phyloP scores from a whole-genome alignment of 2,113 vertebrate genomes.

The Falcunculus frontatus region DNA sequence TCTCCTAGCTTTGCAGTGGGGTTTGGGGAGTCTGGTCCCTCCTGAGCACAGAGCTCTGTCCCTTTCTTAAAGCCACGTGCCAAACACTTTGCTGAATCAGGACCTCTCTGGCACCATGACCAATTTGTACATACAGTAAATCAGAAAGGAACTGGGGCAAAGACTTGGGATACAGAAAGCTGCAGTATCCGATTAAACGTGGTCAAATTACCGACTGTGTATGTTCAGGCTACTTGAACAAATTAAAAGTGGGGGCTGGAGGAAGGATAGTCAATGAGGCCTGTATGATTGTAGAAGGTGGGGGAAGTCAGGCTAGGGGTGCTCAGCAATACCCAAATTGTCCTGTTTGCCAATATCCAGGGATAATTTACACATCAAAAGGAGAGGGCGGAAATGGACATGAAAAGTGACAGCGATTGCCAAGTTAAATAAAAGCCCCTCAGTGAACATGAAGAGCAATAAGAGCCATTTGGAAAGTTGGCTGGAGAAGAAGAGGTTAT shows the following conservation, averaged over 20 bases:
- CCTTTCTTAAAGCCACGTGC: not conserved
- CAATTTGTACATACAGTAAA: not conserved
- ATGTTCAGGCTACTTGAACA: slow-evolving; percentile 30
- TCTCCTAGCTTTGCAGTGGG: not conserved
- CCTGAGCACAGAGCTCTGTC: not conserved
- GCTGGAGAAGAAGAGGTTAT: slow-evolving; percentile 61
- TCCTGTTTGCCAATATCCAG: slow-evolving; percentile 59
- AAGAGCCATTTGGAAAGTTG: slow-evolving; percentile 62
- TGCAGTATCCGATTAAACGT: not conserved
- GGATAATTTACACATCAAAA: slow-evolving; percentile 71
- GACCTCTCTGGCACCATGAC: not conserved
- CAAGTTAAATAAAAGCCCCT: slow-evolving; percentile 72
- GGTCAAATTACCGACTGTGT: not conserved
- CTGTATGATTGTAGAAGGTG: slow-evolving; percentile 50
- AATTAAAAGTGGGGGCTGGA: slow-evolving; percentile 15
- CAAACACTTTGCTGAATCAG: not conserved
- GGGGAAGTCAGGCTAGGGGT: slow-evolving; percentile 21
- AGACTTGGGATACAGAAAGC: not conserved
- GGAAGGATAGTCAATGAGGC: slow-evolving; percentile 23
- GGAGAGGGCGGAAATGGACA: slow-evolving; percentile 55
- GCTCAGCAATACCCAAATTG: slow-evolving; percentile 60
- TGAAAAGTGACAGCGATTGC: slow-evolving; percentile 62
- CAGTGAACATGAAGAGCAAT: slow-evolving; percentile 65
- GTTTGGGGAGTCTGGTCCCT: not conserved
- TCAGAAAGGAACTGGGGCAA: not conserved